Evolutionary conservation across 2,888 invertebrate species (phyloP).

Genomic region (Troides oblongomaculatus): DNA sequence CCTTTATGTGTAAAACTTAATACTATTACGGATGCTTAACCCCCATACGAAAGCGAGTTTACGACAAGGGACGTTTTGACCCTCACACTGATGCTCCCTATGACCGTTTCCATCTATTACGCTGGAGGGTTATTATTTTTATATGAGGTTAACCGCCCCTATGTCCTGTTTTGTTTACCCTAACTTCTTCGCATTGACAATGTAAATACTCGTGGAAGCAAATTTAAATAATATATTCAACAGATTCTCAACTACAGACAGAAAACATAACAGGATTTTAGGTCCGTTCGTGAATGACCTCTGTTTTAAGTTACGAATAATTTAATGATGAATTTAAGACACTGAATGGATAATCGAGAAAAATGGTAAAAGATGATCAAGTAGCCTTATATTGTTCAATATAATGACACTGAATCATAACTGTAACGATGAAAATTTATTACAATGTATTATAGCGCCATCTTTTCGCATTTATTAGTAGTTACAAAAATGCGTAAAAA

Average conservation of each 20-base stretch:
- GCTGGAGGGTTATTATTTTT: slow-evolving; percentile 22
- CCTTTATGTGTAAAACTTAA: slow-evolving; percentile 19
- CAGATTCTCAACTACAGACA: too few species aligned
- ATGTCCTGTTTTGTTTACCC: slow-evolving; percentile 5
- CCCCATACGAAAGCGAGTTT: slow-evolving; percentile 20
- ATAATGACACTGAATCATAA: too few species aligned
- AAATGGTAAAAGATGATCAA: too few species aligned
- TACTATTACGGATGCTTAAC: slow-evolving; percentile 21
- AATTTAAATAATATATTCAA: neutral
- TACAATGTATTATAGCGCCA: neutral
- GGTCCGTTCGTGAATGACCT: too few species aligned
- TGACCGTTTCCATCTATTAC: slow-evolving; percentile 13
- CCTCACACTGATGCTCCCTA: slow-evolving; percentile 5
- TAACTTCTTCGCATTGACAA: neutral
- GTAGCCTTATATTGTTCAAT: too few species aligned
- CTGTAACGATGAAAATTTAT: too few species aligned
- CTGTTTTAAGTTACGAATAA: too few species aligned
- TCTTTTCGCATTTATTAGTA: neutral
- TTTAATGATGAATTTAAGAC: too few species aligned
- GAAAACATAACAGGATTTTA: too few species aligned
- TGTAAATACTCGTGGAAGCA: neutral
- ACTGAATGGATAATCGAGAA: too few species aligned
- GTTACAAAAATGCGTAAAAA: neutral
- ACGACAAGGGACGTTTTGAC: slow-evolving; percentile 22
- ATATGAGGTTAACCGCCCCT: slow-evolving; percentile 6